Conservation (phyloP, 2,113 vertebrate species). For the Ochotona curzoniae region DNA sequence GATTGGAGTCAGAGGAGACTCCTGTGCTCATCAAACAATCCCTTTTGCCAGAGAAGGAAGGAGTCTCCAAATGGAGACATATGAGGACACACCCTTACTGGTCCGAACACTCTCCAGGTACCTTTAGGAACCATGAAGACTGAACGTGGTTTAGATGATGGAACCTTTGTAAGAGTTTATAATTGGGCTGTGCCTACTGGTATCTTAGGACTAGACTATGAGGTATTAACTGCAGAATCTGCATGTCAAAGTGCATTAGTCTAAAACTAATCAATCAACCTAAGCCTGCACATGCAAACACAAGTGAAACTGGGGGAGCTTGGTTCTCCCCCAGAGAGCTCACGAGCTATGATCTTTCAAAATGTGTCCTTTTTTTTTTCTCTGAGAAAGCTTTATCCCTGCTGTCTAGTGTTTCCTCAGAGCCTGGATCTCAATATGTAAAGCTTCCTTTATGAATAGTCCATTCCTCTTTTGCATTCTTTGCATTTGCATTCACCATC, state of each 20-base stretch:
- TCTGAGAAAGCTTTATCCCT: too few species aligned
- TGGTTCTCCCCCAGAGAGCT: too few species aligned
- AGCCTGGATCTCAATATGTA: too few species aligned
- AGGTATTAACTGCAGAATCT: not conserved
- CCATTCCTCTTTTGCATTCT: too few species aligned
- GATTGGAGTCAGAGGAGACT: not conserved
- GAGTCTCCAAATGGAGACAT: not conserved
- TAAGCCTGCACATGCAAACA: not conserved
- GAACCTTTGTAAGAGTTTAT: not conserved
- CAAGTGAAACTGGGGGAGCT: not conserved
- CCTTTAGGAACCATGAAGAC: not conserved
- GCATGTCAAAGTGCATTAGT: not conserved
- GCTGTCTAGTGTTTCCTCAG: too few species aligned
- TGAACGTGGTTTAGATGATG: not conserved
- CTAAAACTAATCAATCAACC: not conserved
- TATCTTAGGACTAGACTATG: not conserved
- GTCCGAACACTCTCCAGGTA: not conserved
- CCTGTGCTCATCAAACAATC: not conserved
- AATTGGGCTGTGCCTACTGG: not conserved
- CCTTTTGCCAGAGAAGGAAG: not conserved
- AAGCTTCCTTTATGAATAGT: too few species aligned
- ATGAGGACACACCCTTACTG: rapidly evolving
- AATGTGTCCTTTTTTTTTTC: too few species aligned
- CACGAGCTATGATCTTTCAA: too few species aligned
- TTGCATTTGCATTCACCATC: too few species aligned